Base-by-base conservation (phyloP, 2,113 vertebrate genomes). In the Mobula hypostoma region DNA sequence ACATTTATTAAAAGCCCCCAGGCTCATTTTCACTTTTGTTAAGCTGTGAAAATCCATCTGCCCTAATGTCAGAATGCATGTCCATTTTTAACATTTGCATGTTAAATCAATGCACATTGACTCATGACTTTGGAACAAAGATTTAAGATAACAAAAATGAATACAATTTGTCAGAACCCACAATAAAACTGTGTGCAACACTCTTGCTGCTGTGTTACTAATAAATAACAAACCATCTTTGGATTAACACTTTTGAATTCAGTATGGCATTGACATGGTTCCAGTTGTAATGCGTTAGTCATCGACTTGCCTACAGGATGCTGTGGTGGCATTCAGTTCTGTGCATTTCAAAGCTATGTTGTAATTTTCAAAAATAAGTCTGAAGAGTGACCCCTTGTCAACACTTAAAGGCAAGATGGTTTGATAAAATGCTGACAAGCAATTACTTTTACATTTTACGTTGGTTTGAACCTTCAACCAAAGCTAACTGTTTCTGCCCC, bases 121-220 rank as follows among this genome's bases (percentile, higher is more conserved):
- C 48, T 93, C 19, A 0, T 74, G 68, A 32, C 36, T 11, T 90
- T 32, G 63, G n/a, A 19, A 63, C 85, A 27, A 2, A 24, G 90
- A 88, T 40, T 17, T 21, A 74, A 93, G 91, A 56, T 29, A 93
- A 56, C 40, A 93, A 93, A 74, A 93, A 56, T 91, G 88, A 91
- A 91, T 56, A 70, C 40, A 93, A 93, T 93, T 93, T 93, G 91
- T 93, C 91, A 93, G 70, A 88, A 70, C 66, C 88, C 66, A 70
- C 88, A 92, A 92, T 92, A 92, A 70, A 72, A 15, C 24, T 8
- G 66, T 70, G 32, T 11, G 7, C 21, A 7, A 19, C 70, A 56
- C 11, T 74, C 12, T 93, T 40, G 70, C 91, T 74, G 70, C 68
- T 93, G 91, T 76, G 91, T 66, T 40, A 93, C 70, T 93, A 76